These are phyloP conservation scores for Zosterops borbonicus DNA, from an alignment of 2,113 vertebrate species.

Conservation along the genomic window DNA sequence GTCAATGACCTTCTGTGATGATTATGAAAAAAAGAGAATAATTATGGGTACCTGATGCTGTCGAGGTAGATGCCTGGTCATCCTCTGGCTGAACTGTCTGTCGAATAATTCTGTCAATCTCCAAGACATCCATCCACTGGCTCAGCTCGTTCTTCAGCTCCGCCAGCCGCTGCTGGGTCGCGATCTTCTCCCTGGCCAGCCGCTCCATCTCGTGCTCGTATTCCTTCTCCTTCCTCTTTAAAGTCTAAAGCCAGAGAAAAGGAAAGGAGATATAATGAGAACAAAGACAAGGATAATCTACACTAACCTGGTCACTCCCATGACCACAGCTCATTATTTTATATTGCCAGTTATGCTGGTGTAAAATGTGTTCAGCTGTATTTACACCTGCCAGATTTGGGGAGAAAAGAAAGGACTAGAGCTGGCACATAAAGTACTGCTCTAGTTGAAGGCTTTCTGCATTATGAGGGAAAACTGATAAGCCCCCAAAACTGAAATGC, in stretches of 20 bases:
- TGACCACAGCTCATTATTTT: background rate
- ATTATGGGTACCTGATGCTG: conserved; percentile 84
- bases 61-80: conserved; percentile 98
- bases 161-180: conserved; percentile 89
- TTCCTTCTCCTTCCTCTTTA: conserved; percentile 97
- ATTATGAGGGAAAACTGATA: background rate
- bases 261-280: background rate
- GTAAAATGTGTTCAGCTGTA: fast-evolving
- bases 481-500: background rate
- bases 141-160: conserved; percentile 93
- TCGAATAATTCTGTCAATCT: conserved; percentile 90
- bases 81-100: conserved; percentile 96
- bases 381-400: background rate
- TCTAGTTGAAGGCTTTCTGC: background rate
- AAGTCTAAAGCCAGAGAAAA: conserved; percentile 73
- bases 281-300: background rate
- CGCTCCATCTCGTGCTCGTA: conserved; percentile 99
- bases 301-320: background rate
- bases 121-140: conserved; percentile 93
- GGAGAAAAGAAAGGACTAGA: background rate
- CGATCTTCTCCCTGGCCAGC: conserved; percentile 93
- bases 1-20: fast-evolving
- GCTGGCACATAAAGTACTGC: background rate
- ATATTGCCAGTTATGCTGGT: background rate
- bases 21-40: background rate